A percentile compares a stretch with the other conserved stretches of the same genome.
Evolutionary conservation across 2,113 vertebrate genomes (phyloP).

Genomic region (Ceyx cyanopectus): DNA sequence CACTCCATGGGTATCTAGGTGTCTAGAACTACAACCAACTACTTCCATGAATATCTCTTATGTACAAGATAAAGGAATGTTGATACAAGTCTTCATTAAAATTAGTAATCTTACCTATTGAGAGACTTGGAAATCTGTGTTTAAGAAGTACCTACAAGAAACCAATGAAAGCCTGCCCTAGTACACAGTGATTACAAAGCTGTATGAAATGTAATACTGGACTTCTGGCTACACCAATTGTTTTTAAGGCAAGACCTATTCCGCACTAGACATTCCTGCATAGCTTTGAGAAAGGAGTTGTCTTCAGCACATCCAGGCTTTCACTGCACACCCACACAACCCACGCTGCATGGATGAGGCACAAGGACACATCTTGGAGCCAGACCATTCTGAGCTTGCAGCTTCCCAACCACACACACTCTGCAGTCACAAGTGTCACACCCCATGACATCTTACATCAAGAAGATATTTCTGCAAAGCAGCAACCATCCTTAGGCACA

Average conservation of each 20-base stretch:
- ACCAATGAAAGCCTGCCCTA: not conserved
- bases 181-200: too few species aligned
- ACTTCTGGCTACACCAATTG: accelerated
- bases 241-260: not conserved
- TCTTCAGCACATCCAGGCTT: accelerated
- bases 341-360: accelerated
- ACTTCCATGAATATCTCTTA: not conserved
- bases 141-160: not conserved
- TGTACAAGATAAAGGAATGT: not conserved
- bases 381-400: accelerated
- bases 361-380: too few species aligned
- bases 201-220: not conserved
- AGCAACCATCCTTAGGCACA: accelerated
- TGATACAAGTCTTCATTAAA: not conserved
- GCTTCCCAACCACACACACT: not conserved
- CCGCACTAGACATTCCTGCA: not conserved
- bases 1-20: not conserved
- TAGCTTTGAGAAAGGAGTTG: accelerated
- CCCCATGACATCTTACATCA: not conserved
- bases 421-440: accelerated
- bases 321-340: not conserved
- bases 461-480: not conserved
- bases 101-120: not conserved
- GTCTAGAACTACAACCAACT: not conserved
- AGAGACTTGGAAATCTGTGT: not conserved